These are phyloP conservation scores for Peromyscus attwateri DNA, from an alignment of 2,797 vertebrate species.

Conservation along the genomic window DNA sequence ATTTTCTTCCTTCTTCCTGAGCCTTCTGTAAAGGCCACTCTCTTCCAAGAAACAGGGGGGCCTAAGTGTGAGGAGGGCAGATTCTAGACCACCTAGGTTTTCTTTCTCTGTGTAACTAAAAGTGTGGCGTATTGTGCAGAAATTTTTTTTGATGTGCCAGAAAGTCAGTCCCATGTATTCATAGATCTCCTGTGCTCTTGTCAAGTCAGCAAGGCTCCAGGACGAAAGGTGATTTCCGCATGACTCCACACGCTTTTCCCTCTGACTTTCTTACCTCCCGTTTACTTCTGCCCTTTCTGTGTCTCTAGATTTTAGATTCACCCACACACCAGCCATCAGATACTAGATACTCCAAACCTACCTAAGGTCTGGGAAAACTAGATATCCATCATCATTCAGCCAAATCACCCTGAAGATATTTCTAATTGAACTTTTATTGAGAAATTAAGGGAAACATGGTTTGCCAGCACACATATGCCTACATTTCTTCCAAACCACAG, in stretches of 20 bases:
- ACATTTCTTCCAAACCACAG: slow-evolving; percentile 65
- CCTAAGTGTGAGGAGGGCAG: neutral
- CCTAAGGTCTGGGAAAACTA: neutral
- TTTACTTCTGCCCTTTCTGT: slow-evolving; percentile 17
- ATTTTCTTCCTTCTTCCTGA: slow-evolving; percentile 56
- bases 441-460: slow-evolving; percentile 57
- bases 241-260: slow-evolving; percentile 31
- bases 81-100: slow-evolving; percentile 29
- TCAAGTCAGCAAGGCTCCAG: neutral
- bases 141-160: neutral
- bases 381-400: slow-evolving; percentile 41
- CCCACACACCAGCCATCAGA: slow-evolving; percentile 16
- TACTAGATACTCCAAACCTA: neutral
- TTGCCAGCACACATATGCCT: slow-evolving; percentile 38
- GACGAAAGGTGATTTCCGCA: neutral
- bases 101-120: slow-evolving; percentile 21
- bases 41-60: neutral
- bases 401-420: slow-evolving; percentile 52
- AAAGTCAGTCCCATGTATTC: slow-evolving; percentile 37
- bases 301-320: slow-evolving; percentile 57
- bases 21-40: slow-evolving; percentile 45
- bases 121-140: neutral
- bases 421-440: slow-evolving; percentile 63
- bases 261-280: slow-evolving; percentile 14
- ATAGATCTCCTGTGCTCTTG: neutral